Base-by-base conservation (phyloP, 2,888 invertebrate species). In the Cephus pygmeus region DNA sequence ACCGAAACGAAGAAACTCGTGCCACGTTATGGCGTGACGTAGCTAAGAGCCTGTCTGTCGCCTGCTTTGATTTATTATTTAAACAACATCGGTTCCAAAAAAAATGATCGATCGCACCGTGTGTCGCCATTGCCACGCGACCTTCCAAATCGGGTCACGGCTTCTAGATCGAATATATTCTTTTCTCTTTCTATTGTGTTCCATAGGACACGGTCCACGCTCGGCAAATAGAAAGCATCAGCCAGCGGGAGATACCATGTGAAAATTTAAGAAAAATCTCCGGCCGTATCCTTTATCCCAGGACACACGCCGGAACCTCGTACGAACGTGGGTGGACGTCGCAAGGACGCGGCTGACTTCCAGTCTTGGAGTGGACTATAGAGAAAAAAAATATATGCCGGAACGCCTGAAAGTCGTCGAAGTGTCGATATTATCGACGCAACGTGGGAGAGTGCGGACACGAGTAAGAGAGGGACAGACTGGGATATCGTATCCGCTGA, bases 271-370 rank as follows among this genome's bases (percentile, higher is more conserved):
- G 56, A 56, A 56, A 56, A 56, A 23, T 56, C 23, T 56, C 2
- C 23, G 23, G 23, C 6, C 56, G 1, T 56, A 56, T 56, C 56
- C 56, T 56, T 56, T 9, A 9, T 56, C 23, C 56, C 23, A 23
- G 9, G 23, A 56, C 23, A 23, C 23, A 56, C 56, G 6, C 2
- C 23, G 56, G 23, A 56, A 23, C 56, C 23, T 0, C 23, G 56
- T 56, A 23, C 9, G 23, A 9, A 23, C 56, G 56, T 56, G 56
- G 56, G 56, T 9, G 56, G 56, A 23, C 23, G 23, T 23, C 1
- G 56, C 56, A 56, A 56, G 56, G 56, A 56, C 84, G 81, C 76
- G 76, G 69, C 68, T 76, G 75, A 83, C 73, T 84, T 85, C 23
- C 56, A 56, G 56, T 23, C 56, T 82, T 81, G 84, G 81, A 82